Evolutionary conservation across 2,113 vertebrate genomes (phyloP), one percentile per base, ranked within the genome.

Genomic region (Galeopterus variegatus): DNA sequence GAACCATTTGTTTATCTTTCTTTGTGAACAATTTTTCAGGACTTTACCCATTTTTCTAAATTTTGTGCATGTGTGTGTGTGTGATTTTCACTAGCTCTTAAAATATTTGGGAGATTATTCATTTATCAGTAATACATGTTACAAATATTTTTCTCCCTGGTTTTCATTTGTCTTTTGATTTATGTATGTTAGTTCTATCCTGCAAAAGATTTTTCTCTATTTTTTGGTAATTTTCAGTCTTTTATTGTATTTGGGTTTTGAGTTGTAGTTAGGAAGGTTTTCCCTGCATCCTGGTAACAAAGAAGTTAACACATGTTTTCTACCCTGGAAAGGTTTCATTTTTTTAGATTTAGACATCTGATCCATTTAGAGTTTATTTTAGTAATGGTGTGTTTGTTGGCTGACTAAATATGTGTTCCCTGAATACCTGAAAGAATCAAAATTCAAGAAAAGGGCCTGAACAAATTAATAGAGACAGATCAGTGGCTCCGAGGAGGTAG

Each of bases 51-150:
- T 79, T 92, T 83, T 77, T 93, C 67, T 45, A 52, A 67, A n/a
- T 33, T 80, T 70, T 58, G 10, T 28, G 50, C 45, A 1, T 70
- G 26, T 21, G 19, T 76, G 26, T 48, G 48, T 36, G 21, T 85
- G 36, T 33, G 41, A 90, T 88, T 92, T 96, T 90, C 52, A 94
- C 76, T 52, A 41, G 41, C 24, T 94, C 23, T 85, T 86, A 79
- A 89, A 84, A 67, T 24, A 93, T 69, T 85, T 67, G 11, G 11
- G 83, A 70, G 48, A 76, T 48, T 86, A 69, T 17, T 8, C 36
- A 79, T 77, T 89, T 86, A 81, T 89, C 19, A 89, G 65, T 62
- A 93, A 96, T 69, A 60, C 10, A 75, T 56, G 33, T 65, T 82
- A 23, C 6, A 94, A 83, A 72, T 79, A 90, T 36, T 85, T 88